A percentile compares a stretch with the other conserved stretches of the same genome.
Conservation (phyloP, 2,888 invertebrate species). For the Gerosis bhagava region DNA sequence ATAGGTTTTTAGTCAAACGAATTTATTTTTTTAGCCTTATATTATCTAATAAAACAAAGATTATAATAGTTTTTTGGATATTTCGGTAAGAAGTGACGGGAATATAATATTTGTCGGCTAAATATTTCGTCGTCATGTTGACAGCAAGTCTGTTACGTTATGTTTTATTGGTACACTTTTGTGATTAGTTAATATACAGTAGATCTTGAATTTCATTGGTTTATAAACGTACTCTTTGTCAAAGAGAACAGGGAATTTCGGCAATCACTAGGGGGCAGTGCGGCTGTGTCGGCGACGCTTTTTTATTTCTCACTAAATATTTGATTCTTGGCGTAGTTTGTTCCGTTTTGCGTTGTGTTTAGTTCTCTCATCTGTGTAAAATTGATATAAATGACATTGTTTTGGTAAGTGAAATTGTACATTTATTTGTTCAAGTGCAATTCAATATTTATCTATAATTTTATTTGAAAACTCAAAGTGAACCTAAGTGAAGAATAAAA, state of each 20-base stretch:
- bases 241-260: conserved; percentile 60
- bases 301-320: conserved; percentile 68
- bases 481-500: conserved; percentile 1
- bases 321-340: conserved; percentile 65
- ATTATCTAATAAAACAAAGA: conserved; percentile 1
- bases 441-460: too few species aligned
- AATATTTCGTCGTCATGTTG: conserved; percentile 41
- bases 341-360: conserved; percentile 66
- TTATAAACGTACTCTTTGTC: conserved; percentile 27
- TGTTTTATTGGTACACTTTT: conserved; percentile 18
- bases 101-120: conserved; percentile 50
- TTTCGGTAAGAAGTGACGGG: conserved; percentile 48
- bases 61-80: too few species aligned
- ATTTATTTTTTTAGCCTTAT: not conserved
- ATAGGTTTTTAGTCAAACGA: too few species aligned
- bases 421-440: too few species aligned
- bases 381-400: conserved; percentile 57
- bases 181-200: conserved; percentile 39
- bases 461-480: not conserved
- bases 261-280: conserved; percentile 53
- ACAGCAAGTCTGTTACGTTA: conserved; percentile 57
- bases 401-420: conserved; percentile 67
- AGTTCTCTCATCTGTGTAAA: conserved; percentile 50
- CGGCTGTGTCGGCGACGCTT: conserved; percentile 60
- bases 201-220: conserved; percentile 37